Percentiles rank a stretch among this genome's conserved stretches.
Conservation (phyloP, 2,113 vertebrate species). For the Marmota monax region DNA sequence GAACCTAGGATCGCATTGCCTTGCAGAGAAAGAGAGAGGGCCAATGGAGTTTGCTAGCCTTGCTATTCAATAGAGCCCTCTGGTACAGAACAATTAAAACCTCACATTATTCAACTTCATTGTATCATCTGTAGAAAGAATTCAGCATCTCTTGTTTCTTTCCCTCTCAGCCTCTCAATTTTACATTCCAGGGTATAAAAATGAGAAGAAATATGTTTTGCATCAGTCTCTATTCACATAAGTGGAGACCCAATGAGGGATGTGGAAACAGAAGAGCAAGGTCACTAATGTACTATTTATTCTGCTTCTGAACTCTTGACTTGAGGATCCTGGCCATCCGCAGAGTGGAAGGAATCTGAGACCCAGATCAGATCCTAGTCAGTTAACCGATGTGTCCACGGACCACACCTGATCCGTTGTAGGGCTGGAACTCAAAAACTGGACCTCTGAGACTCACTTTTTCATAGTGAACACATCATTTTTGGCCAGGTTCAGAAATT, state of each 20-base stretch:
- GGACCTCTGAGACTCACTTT: background rate
- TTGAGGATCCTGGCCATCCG: background rate
- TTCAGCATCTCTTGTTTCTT: slow-evolving; percentile 54
- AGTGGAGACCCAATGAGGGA: slow-evolving; percentile 45
- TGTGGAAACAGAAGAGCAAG: slow-evolving; percentile 9
- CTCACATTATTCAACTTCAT: slow-evolving; percentile 59
- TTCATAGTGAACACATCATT: background rate
- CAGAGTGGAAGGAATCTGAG: slow-evolving; percentile 41
- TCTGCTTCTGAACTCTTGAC: background rate
- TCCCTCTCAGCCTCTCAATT: slow-evolving; percentile 24
- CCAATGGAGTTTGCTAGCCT: background rate
- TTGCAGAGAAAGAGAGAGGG: background rate
- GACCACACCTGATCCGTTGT: background rate
- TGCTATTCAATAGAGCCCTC: slow-evolving; percentile 15
- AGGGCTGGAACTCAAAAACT: background rate
- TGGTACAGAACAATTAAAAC: slow-evolving; percentile 66
- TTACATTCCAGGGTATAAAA: slow-evolving; percentile 62
- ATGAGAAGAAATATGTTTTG: slow-evolving; percentile 78
- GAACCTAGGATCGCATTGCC: background rate
- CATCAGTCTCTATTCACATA: slow-evolving; percentile 69
- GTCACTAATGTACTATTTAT: background rate
- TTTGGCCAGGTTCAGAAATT: background rate
- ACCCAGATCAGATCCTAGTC: background rate
- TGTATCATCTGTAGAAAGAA: slow-evolving; percentile 69
- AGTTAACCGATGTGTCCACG: background rate